phyloP scores from a whole-genome alignment of 2,797 vertebrate genomes.

The Arnoldichthys spilopterus region DNA sequence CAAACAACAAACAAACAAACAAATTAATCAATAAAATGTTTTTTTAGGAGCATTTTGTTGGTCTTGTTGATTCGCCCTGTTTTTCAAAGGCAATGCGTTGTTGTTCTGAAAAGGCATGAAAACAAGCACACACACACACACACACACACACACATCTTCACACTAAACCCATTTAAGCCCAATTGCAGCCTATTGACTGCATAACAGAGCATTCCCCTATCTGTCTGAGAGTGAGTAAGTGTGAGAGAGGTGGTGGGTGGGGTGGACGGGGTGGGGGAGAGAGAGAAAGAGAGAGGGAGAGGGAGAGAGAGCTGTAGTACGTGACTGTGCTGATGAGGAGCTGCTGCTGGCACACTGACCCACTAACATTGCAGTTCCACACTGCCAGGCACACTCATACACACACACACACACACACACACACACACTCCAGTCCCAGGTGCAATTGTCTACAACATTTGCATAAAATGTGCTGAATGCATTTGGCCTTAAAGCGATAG shows the following conservation, averaged over 20 bases:
- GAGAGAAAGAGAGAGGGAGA: slow-evolving; percentile 38
- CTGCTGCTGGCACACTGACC: slow-evolving; percentile 81
- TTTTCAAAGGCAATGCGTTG: slow-evolving; percentile 3
- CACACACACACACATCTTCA: background rate
- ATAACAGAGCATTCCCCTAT: slow-evolving; percentile 9
- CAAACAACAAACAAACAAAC: too few relatives aligned
- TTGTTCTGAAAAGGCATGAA: background rate
- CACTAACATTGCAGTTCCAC: slow-evolving; percentile 69
- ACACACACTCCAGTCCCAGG: slow-evolving; percentile 15
- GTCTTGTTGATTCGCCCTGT: background rate
- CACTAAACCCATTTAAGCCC: slow-evolving; percentile 23
- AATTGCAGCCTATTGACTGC: slow-evolving; percentile 38
- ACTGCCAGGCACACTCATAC: slow-evolving; percentile 33
- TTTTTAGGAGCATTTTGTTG: too few relatives aligned
- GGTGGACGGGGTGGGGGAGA: slow-evolving; percentile 8
- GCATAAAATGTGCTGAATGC: background rate
- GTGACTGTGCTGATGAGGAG: slow-evolving; percentile 44
- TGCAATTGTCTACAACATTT: slow-evolving; percentile 10
- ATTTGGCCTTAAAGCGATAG: background rate
- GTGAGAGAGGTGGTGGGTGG: slow-evolving; percentile 19
- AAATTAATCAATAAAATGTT: too few relatives aligned
- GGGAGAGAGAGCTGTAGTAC: slow-evolving; percentile 14
- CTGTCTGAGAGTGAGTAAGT: slow-evolving; percentile 6
- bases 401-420: slow-evolving; percentile 11
- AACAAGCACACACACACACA: slow-evolving; percentile 12